phyloP scores from a whole-genome alignment of 2,888 invertebrate species.

The Ennomos fuscantarius region DNA sequence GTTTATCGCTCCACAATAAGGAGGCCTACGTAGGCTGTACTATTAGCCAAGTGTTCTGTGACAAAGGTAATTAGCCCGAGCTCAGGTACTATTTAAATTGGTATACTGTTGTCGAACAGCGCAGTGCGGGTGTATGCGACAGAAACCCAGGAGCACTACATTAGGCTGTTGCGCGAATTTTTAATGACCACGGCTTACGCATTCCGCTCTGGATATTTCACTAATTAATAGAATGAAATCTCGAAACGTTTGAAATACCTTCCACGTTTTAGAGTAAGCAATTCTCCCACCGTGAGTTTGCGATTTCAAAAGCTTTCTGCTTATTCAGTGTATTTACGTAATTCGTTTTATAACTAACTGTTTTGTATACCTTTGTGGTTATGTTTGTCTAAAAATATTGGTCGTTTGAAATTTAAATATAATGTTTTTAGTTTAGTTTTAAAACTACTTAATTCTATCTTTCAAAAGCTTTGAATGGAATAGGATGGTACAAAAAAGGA shows the following conservation, averaged over 20 bases:
- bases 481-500: no score
- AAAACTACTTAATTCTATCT: conserved; percentile 6
- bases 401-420: no score
- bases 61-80: neutral
- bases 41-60: no score
- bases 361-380: no score
- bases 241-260: conserved; percentile 17
- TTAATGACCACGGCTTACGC: conserved; percentile 33
- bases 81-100: conserved; percentile 5
- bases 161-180: conserved; percentile 35
- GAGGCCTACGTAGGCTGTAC: no score
- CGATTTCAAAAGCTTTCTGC: neutral
- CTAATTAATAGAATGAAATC: conserved; percentile 32
- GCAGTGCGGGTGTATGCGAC: conserved; percentile 63
- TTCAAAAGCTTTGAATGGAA: neutral
- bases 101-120: conserved; percentile 45
- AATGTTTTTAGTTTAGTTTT: neutral
- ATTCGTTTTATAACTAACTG: neutral
- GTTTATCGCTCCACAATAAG: no score
- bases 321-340: no score
- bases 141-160: conserved; percentile 32
- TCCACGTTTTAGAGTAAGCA: conserved; percentile 17
- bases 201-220: conserved; percentile 33
- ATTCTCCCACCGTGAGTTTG: conserved; percentile 2
- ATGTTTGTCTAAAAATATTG: no score